Base-by-base conservation (phyloP, 1,140 invertebrate species). In the Psix sp. region DNA sequence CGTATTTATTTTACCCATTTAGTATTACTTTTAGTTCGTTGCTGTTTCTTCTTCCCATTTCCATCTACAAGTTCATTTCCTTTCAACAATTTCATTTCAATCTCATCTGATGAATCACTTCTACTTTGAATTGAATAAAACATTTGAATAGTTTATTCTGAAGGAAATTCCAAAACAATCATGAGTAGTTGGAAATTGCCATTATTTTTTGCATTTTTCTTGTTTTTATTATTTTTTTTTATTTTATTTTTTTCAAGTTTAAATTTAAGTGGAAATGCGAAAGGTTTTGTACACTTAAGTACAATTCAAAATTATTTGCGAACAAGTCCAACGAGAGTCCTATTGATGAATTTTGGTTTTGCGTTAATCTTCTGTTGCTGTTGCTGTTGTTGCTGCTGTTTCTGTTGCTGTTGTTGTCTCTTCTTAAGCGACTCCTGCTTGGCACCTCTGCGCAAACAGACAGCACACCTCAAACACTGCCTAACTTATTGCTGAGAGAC, bases 371-470 rank as follows among this genome's bases (percentile, higher is more conserved):
- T 9, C 72, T 4, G 29, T 10, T 14, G 26, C 21, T 17, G 56
- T 45, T 33, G 29, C 18, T 80, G 66, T 21, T 80, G 68, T 17
- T 80, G 51, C 39, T 67, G 36, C 72, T 63, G 59, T 26, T 46
- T 26, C 38, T 26, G 45, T n/a, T 45, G 49, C 7, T 51, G 45
- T 26, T 77, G 76, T 38, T 77, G 77, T 31, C 76, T 71, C 52
- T 85, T 86, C 62, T 81, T 84, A 42, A 85, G 46, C 0, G 82
- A 80, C 52, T 86, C 85, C 70, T 87, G 84, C 78, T 87, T 87
- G 80, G 86, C 83, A 77, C 84, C 86, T 74, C 84, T 87, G 67
- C 38, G 39, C 48, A 82, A 81, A 78, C 20, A 79, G 74, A 81
- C 43, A 77, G 60, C 73, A 77, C 73, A 77, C 68, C 74, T 78